Evolutionary conservation across 2,113 vertebrate species (phyloP).

Genomic region (Grallaria varia): DNA sequence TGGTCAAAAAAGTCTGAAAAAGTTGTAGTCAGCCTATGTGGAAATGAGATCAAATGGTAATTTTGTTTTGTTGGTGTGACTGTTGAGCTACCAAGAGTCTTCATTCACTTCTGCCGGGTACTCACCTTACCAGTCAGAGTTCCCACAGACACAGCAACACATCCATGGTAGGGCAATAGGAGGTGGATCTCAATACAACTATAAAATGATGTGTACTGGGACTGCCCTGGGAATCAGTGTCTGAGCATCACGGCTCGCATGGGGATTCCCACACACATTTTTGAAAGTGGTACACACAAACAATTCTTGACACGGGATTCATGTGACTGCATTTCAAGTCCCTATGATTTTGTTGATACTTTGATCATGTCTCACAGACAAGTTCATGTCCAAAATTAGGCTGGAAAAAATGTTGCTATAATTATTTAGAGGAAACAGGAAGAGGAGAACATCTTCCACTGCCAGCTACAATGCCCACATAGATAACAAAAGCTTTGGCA

Average conservation of each 20-base stretch:
- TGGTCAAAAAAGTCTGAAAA: not conserved
- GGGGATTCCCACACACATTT: not conserved
- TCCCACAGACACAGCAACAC: not conserved
- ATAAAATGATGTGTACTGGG: rapidly evolving
- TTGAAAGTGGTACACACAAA: not conserved
- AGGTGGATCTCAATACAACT: not conserved
- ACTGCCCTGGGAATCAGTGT: not conserved
- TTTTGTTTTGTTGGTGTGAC: not conserved
- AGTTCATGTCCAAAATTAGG: slow-evolving; percentile 31
- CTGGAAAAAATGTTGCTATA: slow-evolving; percentile 7
- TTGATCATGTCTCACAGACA: not conserved
- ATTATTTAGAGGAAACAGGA: slow-evolving; percentile 38
- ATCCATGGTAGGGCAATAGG: not conserved
- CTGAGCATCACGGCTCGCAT: not conserved
- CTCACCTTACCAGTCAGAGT: not conserved
- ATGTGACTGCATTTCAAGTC: not conserved
- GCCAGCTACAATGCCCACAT: not conserved
- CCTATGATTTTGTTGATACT: not conserved
- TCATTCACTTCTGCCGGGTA: not conserved
- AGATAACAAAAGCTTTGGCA: slow-evolving; percentile 38
- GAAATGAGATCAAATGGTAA: not conserved
- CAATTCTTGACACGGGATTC: not conserved
- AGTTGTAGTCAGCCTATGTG: not conserved
- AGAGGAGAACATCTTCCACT: not conserved
- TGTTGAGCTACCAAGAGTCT: not conserved